These are phyloP conservation scores for Anorthoa munda DNA, from an alignment of 2,888 invertebrate genomes.

Conservation along the genomic window DNA sequence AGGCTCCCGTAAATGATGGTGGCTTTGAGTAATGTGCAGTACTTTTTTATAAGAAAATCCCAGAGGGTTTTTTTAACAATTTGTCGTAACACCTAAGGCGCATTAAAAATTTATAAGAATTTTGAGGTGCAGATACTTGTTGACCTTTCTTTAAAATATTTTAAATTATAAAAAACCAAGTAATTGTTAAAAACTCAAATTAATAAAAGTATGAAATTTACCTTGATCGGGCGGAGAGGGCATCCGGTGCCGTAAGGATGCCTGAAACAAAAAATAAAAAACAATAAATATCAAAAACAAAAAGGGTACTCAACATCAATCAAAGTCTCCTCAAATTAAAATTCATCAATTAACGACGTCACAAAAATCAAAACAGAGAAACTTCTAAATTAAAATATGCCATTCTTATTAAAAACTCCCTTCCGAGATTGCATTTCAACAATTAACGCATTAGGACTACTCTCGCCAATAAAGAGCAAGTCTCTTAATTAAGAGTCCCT, in stretches of 20 bases:
- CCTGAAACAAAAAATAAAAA: constrained; percentile 83
- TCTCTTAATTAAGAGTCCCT: constrained; percentile 90
- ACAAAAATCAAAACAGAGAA: constrained; percentile 72
- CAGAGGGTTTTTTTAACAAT: constrained; percentile 1
- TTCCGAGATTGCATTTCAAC: constrained; percentile 90
- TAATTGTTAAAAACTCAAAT: constrained; percentile 6
- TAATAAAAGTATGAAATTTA: constrained; percentile 64
- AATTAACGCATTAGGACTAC: constrained; percentile 90
- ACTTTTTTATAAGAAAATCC: constrained; percentile 8
- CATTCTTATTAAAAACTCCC: constrained; percentile 87
- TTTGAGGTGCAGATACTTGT: too few relatives aligned
- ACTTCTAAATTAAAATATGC: constrained; percentile 87
- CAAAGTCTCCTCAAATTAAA: constrained; percentile 72
- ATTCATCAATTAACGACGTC: constrained; percentile 77
- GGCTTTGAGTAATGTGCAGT: constrained; percentile 63
- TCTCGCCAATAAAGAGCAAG: constrained; percentile 89
- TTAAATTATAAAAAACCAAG: background rate
- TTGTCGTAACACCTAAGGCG: background rate
- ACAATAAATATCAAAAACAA: constrained; percentile 43
- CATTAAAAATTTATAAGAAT: background rate
- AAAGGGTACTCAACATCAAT: constrained; percentile 61
- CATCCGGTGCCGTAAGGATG: constrained; percentile 84
- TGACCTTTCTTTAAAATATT: too few relatives aligned
- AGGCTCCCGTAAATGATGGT: constrained; percentile 69
- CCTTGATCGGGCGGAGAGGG: constrained; percentile 88